Percentiles rank a stretch among this genome's conserved stretches.
These are phyloP conservation scores for Dicranocentrus wangi DNA, from an alignment of 2,888 invertebrate genomes.

Conservation along the genomic window DNA sequence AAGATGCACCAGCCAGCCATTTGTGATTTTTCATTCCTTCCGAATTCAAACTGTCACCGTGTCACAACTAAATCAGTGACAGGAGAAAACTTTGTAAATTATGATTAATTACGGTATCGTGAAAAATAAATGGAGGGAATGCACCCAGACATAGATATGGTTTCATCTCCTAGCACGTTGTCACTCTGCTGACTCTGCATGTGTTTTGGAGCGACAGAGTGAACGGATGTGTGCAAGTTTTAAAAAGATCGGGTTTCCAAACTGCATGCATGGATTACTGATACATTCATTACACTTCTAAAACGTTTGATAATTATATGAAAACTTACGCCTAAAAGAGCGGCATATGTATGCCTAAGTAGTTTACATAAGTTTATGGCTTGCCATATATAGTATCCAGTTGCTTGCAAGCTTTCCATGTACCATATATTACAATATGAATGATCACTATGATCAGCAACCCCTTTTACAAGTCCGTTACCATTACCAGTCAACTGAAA, in stretches of 20 bases:
- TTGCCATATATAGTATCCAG: background rate
- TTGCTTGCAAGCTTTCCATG: background rate
- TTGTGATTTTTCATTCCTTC: constrained; percentile 25
- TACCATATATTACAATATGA: background rate
- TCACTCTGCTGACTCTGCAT: too few relatives aligned
- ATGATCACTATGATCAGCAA: constrained; percentile 9
- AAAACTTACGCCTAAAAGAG: constrained; percentile 1
- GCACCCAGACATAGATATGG: background rate
- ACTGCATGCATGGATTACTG: constrained; percentile 52
- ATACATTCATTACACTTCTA: constrained; percentile 44
- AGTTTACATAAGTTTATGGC: background rate
- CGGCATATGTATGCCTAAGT: background rate
- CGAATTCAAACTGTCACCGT: constrained; percentile 31
- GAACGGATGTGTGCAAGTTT: constrained; percentile 48
- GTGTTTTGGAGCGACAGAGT: too few relatives aligned
- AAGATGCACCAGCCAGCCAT: too few relatives aligned
- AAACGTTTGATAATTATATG: constrained; percentile 52
- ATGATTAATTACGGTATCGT: constrained; percentile 42
- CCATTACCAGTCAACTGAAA: constrained; percentile 53
- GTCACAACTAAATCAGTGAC: constrained; percentile 11
- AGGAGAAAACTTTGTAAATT: constrained; percentile 39
- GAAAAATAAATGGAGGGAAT: background rate
- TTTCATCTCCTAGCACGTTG: too few relatives aligned
- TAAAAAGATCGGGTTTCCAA: constrained; percentile 45
- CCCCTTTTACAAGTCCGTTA: constrained; percentile 48